A percentile compares a stretch with the other conserved stretches of the same genome.
Conservation (phyloP, 2,888 invertebrate species). For the Seladonia tumulorum region DNA sequence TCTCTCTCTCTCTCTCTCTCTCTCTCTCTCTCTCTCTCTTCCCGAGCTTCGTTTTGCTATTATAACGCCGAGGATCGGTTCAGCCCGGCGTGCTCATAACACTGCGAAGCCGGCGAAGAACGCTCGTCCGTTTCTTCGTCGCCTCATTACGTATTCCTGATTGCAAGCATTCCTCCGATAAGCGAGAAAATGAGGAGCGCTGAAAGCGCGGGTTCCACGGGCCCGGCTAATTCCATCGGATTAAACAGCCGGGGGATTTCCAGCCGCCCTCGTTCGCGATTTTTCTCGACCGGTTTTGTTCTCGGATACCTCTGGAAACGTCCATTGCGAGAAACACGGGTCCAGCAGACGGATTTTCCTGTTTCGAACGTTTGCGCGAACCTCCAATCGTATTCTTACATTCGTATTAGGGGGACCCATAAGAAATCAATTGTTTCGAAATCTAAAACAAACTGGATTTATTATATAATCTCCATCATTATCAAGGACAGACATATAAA, state of each 20-base stretch:
- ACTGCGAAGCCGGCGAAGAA: neutral
- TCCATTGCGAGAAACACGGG: neutral
- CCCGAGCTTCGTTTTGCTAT: neutral
- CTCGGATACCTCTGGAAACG: constrained; percentile 15
- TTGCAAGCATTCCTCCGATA: constrained; percentile 24
- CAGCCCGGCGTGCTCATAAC: neutral
- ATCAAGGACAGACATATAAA: no score
- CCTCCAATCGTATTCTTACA: neutral
- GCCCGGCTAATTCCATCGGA: constrained; percentile 26
- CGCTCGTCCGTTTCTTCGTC: neutral
- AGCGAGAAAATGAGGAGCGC: constrained; percentile 18
- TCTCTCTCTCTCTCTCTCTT: no score
- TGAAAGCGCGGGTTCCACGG: neutral
- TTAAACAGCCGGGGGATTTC: constrained; percentile 22
- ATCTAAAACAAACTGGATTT: no score
- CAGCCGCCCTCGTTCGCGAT: neutral
- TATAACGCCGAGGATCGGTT: neutral
- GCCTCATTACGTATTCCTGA: constrained; percentile 17
- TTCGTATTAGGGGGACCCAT: no score
- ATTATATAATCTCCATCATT: no score
- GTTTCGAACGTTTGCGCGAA: neutral
- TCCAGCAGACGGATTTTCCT: constrained; percentile 19
- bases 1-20: no score
- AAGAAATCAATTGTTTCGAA: no score
- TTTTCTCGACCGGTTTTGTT: constrained; percentile 10